Evolutionary conservation across 2,888 invertebrate genomes (phyloP).

Genomic region (Polietes domitor): DNA sequence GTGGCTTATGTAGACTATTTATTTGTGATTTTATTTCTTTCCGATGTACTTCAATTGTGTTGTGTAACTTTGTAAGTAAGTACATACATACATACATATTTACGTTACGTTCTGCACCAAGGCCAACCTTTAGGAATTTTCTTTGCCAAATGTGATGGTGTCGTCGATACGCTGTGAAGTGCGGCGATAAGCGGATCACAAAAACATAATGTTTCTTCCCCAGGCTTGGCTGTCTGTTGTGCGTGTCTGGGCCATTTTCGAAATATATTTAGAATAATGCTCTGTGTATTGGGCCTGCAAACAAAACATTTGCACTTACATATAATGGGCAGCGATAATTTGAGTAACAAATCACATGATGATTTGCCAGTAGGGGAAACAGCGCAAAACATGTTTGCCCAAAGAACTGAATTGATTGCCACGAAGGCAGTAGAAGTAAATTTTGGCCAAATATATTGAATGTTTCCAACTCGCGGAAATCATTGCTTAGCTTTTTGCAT

Average conservation of each 20-base stretch:
- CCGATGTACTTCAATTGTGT: not conserved
- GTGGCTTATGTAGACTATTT: conserved; percentile 70
- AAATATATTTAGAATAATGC: too few species aligned
- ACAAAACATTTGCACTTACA: too few species aligned
- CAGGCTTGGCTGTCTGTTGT: not conserved
- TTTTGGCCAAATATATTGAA: too few species aligned
- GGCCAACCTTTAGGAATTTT: conserved; percentile 46
- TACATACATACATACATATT: too few species aligned
- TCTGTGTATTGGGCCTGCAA: too few species aligned
- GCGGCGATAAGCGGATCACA: not conserved
- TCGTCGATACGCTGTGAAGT: not conserved
- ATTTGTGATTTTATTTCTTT: conserved; percentile 12
- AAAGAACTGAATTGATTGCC: too few species aligned
- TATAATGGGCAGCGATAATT: not conserved
- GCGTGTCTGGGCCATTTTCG: not conserved
- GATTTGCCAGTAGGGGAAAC: not conserved
- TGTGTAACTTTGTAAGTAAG: not conserved
- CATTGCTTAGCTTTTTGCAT: too few species aligned
- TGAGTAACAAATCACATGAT: conserved; percentile 9
- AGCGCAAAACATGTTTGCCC: too few species aligned
- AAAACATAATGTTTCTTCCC: not conserved
- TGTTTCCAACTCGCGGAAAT: too few species aligned
- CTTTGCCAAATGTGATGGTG: conserved; percentile 10
- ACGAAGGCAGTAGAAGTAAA: too few species aligned
- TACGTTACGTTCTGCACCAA: conserved; percentile 30